Conservation (phyloP, 1,140 invertebrate species). For the Glomeris maerens region DNA sequence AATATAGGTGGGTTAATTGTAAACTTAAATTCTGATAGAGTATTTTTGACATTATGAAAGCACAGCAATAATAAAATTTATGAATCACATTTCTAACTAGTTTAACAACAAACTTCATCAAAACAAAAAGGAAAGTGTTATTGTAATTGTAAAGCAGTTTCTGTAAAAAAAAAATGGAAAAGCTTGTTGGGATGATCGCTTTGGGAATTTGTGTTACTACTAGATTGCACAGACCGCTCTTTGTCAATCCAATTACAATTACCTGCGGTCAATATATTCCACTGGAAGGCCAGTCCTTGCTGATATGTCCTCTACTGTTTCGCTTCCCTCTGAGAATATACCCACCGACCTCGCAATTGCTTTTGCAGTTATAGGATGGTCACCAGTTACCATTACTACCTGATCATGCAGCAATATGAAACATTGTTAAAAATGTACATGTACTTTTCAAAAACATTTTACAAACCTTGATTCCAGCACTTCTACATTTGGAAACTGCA, state of each 20-base stretch:
- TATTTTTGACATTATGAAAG: no score
- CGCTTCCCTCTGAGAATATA: slow-evolving; percentile 30
- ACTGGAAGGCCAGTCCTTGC: slow-evolving; percentile 31
- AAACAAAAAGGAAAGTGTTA: no score
- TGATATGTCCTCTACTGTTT: slow-evolving; percentile 42
- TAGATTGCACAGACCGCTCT: not conserved
- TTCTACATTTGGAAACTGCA: slow-evolving; percentile 21
- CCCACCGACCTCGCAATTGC: slow-evolving; percentile 29
- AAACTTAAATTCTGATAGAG: no score
- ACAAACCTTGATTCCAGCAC: slow-evolving; percentile 26
- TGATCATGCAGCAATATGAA: slow-evolving; percentile 3
- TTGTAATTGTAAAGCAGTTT: no score
- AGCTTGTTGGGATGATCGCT: no score
- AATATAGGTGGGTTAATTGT: no score
- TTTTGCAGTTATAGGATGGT: slow-evolving; percentile 32
- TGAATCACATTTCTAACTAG: no score
- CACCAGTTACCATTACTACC: slow-evolving; percentile 31
- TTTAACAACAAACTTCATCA: no score
- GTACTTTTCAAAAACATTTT: slow-evolving; percentile 1
- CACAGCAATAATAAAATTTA: no score
- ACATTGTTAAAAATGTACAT: not conserved
- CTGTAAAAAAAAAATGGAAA: no score
- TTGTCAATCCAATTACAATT: slow-evolving; percentile 1
- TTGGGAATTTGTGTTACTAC: not conserved
- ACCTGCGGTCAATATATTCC: slow-evolving; percentile 27